These are phyloP conservation scores for Coilia nasus DNA, from an alignment of 2,797 vertebrate species.

Conservation along the genomic window DNA sequence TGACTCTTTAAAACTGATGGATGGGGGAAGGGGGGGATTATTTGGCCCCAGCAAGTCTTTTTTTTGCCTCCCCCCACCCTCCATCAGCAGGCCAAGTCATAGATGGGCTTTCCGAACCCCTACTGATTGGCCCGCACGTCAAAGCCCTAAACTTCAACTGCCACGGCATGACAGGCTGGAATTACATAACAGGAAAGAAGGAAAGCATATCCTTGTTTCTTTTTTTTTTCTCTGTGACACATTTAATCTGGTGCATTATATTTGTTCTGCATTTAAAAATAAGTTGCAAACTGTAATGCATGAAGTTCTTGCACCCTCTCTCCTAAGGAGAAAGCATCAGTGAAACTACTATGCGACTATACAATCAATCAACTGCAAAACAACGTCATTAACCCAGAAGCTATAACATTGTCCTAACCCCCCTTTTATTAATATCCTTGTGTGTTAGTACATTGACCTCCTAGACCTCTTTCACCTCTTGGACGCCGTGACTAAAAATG, in stretches of 20 bases:
- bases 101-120: neutral
- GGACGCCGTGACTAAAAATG: neutral
- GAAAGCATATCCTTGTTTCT: neutral
- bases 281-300: neutral
- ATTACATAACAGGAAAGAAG: neutral
- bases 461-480: neutral
- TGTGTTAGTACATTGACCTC: neutral
- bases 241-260: neutral
- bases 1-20: constrained; percentile 16
- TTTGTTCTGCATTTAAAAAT: neutral
- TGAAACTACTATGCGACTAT: too few species aligned
- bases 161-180: neutral
- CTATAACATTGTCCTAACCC: neutral
- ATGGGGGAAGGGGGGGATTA: constrained; percentile 9
- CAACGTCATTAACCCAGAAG: neutral
- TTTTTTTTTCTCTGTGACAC: neutral
- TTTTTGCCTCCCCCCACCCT: neutral
- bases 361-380: neutral
- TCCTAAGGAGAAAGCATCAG: neutral
- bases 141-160: constrained; percentile 8
- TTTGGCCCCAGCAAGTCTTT: constrained; percentile 7
- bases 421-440: neutral
- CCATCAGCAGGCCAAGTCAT: neutral
- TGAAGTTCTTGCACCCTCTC: neutral
- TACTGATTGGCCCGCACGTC: neutral